Base-by-base conservation (phyloP, 1,140 invertebrate genomes). In the Armadillidium nasatum region DNA sequence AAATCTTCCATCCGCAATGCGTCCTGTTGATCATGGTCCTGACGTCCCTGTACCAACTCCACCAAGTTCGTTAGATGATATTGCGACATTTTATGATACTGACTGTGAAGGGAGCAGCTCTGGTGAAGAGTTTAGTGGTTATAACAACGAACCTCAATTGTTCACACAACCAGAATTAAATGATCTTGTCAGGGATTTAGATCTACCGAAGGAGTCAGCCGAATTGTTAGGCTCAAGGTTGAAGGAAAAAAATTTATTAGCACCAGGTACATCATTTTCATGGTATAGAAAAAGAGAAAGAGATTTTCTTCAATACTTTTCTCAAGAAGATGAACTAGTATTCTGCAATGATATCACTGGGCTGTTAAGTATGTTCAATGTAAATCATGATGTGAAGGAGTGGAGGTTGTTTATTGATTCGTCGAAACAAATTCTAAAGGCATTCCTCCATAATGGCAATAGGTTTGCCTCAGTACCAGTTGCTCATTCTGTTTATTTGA, bases 161-260 rank as follows among this genome's bases (percentile, higher is more conserved):
- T 50, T 78, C 9, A 80, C 43, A 71, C 73, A 79, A 21, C 23
- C 72, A 43, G 72, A 54, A 71, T 72, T 79, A 45, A 74, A 68
- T 75, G 76, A 80, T 79, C 70, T 80, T 23, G 43, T 79, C 4
- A 60, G 50, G 74, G 79, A 80, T 50, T 67, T 80, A 10, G 45
- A 73, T 68, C 70, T 80, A 45, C 50, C 73, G 43, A 80, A 80
- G 76, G 44, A 46, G 33, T 66, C 13, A 23, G 77, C 79, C 67
- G 76, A 79, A 69, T 67, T 80, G 33, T 73, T 80, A 33, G 78
- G 21, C 46, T 79, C 73, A 22, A 76, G 74, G 69, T 54, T 80
- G 15, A 67, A 79, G 69, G 11, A 70, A 71, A 69, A 72, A 60
- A 66, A 76, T 72, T 44, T 80, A 33, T 44, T 80, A 54, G 44